Evolutionary conservation across 2,888 invertebrate species (phyloP).

Genomic region (Lepas anatifera): DNA sequence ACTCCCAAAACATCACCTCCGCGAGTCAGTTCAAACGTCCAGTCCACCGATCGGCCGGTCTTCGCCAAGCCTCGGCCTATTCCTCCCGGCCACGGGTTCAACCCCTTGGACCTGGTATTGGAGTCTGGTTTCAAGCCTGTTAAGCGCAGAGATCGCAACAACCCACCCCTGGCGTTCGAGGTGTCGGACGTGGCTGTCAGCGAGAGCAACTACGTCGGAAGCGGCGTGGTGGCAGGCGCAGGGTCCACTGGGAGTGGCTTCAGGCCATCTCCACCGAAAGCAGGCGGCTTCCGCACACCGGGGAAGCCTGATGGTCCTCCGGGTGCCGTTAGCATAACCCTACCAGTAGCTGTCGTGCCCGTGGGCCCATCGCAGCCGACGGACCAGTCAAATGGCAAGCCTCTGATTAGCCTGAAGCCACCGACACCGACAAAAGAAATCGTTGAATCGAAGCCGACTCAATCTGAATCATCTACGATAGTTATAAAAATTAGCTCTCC

Average conservation of each 20-base stretch:
- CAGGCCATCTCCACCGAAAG: not conserved
- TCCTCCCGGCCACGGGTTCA: not conserved
- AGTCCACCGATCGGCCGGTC: not conserved
- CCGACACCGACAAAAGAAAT: too few relatives aligned
- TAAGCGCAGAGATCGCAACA: not conserved
- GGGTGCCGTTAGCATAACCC: not conserved
- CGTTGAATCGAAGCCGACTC: too few relatives aligned
- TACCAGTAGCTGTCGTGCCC: not conserved
- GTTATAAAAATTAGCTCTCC: too few relatives aligned
- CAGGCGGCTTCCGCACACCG: not conserved
- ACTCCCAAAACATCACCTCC: too few relatives aligned
- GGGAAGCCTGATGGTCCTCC: not conserved
- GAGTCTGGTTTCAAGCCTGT: not conserved
- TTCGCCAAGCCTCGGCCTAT: not conserved
- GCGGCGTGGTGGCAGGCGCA: not conserved
- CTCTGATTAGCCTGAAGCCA: not conserved
- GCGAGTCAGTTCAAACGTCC: too few relatives aligned
- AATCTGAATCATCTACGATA: too few relatives aligned
- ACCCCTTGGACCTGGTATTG: not conserved
- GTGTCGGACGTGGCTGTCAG: not conserved
- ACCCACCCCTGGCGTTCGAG: slow-evolving; percentile 6
- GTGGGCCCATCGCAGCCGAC: not conserved
- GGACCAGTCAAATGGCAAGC: too few relatives aligned
- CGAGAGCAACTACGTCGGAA: not conserved
- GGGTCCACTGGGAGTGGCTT: not conserved